phyloP scores from a whole-genome alignment of 2,113 vertebrate genomes.

The Syrrhaptes paradoxus region DNA sequence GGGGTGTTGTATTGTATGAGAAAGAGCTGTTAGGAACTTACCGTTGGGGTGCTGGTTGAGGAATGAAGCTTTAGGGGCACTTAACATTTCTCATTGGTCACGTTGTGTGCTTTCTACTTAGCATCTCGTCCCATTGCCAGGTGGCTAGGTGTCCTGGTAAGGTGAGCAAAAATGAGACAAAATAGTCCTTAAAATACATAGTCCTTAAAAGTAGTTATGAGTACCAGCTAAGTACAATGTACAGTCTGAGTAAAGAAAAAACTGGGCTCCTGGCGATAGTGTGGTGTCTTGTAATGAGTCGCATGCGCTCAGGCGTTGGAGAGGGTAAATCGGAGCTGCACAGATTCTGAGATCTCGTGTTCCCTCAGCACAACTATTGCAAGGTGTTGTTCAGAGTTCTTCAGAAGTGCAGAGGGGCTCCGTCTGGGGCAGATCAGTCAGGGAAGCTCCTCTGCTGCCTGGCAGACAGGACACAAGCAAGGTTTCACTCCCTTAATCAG shows the following conservation, averaged over 20 bases:
- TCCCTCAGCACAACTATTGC: background rate
- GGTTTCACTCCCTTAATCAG: background rate
- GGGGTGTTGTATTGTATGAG: background rate
- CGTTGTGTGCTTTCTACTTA: background rate
- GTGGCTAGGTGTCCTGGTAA: background rate
- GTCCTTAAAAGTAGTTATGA: background rate
- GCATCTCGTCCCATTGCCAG: background rate
- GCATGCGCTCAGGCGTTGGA: rapidly evolving
- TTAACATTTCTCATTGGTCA: background rate
- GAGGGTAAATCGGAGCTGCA: background rate
- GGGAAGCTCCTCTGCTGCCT: background rate
- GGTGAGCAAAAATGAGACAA: background rate
- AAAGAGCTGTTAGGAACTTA: background rate
- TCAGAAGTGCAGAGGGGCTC: background rate
- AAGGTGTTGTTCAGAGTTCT: background rate
- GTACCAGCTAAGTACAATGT: background rate
- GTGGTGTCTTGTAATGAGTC: background rate
- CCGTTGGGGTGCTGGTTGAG: background rate
- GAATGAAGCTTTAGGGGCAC: background rate
- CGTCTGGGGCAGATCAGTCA: background rate
- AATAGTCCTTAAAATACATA: background rate
- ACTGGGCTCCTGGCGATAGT: background rate
- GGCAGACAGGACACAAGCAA: background rate
- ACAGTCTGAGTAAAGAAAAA: background rate
- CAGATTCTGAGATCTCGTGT: background rate